These are phyloP conservation scores for Chaenodraco wilsoni DNA, from an alignment of 2,797 vertebrate species.

Conservation along the genomic window DNA sequence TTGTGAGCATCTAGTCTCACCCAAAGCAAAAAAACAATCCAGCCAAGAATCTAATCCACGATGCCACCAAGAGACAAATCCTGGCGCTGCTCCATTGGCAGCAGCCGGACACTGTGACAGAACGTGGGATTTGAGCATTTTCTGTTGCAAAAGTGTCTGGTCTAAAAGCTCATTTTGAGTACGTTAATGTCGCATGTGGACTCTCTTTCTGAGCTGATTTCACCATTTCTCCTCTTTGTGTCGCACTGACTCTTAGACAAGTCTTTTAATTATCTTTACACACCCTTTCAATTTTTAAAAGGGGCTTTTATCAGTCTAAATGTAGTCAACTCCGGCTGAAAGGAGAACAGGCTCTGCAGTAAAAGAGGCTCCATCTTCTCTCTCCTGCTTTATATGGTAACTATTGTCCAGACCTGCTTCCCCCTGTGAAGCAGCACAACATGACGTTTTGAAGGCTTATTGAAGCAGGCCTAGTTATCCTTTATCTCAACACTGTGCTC, in stretches of 20 bases:
- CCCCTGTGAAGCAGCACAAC: conserved; percentile 56
- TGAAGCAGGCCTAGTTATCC: conserved; percentile 65
- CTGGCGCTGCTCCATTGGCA: conserved; percentile 54
- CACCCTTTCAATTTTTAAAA: conserved; percentile 39
- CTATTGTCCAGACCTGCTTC: conserved; percentile 65
- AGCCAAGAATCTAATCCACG: conserved; percentile 58
- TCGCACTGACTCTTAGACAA: conserved; percentile 24
- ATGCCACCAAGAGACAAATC: conserved; percentile 61
- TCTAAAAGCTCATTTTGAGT: conserved; percentile 16
- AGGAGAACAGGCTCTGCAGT: conserved; percentile 53
- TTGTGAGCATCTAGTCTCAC: conserved; percentile 41
- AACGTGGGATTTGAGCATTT: conserved; percentile 51
- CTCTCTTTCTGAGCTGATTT: conserved; percentile 28
- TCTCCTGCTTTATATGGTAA: conserved; percentile 40
- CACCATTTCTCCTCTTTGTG: conserved; percentile 8
- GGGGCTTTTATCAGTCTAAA: conserved; percentile 51
- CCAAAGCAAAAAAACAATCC: conserved; percentile 33
- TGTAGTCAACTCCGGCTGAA: conserved; percentile 26
- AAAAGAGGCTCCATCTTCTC: conserved; percentile 46
- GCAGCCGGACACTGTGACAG: conserved; percentile 47
- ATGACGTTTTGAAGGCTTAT: conserved; percentile 59
- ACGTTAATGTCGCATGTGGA: conserved; percentile 16
- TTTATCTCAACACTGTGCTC: conserved; percentile 59
- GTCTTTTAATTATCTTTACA: conserved; percentile 50
- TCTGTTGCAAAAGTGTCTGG: conserved; percentile 47